A percentile compares a stretch with the other conserved stretches of the same genome.
Evolutionary conservation across 2,113 vertebrate species (phyloP).

Genomic region (Hipposideros armiger): DNA sequence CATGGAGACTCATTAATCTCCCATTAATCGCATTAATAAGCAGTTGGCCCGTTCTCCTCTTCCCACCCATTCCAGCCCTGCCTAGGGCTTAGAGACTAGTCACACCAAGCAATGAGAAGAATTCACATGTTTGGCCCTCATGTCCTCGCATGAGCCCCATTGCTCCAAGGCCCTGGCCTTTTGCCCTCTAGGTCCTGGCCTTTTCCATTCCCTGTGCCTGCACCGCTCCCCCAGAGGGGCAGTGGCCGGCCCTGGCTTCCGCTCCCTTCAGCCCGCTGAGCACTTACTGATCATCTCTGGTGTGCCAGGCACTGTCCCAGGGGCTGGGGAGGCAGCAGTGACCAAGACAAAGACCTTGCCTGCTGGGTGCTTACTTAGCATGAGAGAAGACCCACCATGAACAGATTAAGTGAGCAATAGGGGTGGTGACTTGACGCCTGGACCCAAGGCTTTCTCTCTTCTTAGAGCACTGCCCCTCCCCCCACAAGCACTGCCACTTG

Average conservation of each 20-base stretch:
- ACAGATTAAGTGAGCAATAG: not conserved
- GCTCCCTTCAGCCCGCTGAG: not conserved
- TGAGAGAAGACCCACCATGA: not conserved
- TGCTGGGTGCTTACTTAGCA: not conserved
- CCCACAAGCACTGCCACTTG: not conserved
- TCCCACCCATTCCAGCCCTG: conserved; percentile 38
- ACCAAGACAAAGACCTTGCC: not conserved
- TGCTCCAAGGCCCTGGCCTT: not conserved
- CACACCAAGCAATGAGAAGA: not conserved
- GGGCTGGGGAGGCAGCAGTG: not conserved
- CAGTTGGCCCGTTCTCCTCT: not conserved
- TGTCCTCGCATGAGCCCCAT: accelerated
- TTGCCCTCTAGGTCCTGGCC: not conserved
- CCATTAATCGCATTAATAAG: not conserved
- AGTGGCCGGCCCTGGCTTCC: not conserved
- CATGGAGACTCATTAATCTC: conserved; percentile 4
- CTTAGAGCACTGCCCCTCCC: not conserved
- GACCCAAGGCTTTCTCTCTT: not conserved
- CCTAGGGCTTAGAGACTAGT: conserved; percentile 20
- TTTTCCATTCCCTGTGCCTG: not conserved
- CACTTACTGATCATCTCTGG: not conserved
- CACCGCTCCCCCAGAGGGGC: not conserved
- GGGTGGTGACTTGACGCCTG: not conserved
- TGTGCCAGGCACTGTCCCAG: not conserved
- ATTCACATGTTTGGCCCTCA: not conserved